Conservation (phyloP, 2,888 invertebrate genomes). For the Zaprionus lineosus region DNA sequence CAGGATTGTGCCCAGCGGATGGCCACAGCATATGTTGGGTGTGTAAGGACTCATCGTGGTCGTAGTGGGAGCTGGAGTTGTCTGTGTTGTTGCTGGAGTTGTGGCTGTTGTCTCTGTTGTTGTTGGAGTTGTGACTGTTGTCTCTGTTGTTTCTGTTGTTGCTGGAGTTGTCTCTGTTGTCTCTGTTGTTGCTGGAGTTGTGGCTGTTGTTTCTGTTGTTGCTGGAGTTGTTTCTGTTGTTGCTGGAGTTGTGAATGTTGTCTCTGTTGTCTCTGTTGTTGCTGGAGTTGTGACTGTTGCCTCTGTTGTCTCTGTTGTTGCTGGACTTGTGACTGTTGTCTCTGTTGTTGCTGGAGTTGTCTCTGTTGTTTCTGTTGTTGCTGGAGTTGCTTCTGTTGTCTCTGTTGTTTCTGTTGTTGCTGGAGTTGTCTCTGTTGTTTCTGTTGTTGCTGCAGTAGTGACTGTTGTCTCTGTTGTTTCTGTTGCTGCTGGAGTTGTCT, state of each 20-base stretch:
- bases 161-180: constrained; percentile 1
- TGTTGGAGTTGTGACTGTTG: background rate
- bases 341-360: background rate
- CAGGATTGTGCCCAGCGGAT: constrained; percentile 45
- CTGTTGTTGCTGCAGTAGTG: background rate
- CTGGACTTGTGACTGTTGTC: background rate
- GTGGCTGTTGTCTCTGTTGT: constrained; percentile 12
- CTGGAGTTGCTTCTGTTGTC: constrained; percentile 3
- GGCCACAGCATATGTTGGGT: constrained; percentile 52
- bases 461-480: background rate
- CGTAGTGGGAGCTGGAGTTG: background rate
- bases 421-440: background rate
- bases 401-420: constrained; percentile 9
- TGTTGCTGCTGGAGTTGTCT: background rate
- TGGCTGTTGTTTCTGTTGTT: background rate
- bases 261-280: background rate
- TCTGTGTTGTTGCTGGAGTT: constrained; percentile 3
- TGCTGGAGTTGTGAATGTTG: background rate
- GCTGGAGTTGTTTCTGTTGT: constrained; percentile 4
- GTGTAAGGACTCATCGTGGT: constrained; percentile 43
- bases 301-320: constrained; percentile 6
- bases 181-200: constrained; percentile 1
- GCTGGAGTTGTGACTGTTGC: constrained; percentile 4
- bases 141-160: constrained; percentile 5
- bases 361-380: background rate